Percentiles rank a stretch among this genome's conserved stretches.
These are phyloP conservation scores for Rutilus rutilus DNA, from an alignment of 2,113 vertebrate species.

Conservation along the genomic window DNA sequence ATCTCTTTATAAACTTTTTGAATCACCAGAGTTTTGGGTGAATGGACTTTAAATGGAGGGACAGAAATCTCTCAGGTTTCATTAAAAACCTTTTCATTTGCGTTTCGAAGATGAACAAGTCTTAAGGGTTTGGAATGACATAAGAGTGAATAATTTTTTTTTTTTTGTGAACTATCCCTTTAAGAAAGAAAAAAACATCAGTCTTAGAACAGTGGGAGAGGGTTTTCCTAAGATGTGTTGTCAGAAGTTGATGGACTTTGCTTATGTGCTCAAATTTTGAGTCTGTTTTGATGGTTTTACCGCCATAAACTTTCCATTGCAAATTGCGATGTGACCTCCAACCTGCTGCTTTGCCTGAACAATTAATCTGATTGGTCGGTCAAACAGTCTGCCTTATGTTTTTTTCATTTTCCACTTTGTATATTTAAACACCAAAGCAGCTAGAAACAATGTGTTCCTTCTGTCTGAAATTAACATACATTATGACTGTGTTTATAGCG, in stretches of 20 bases:
- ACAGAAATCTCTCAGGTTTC: neutral
- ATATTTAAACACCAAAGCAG: neutral
- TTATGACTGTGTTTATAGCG: conserved; percentile 21
- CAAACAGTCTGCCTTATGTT: neutral
- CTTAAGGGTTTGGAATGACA: neutral
- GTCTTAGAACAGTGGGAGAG: neutral
- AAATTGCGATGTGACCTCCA: neutral
- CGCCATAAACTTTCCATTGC: neutral
- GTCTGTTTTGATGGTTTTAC: neutral
- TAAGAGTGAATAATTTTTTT: too few species aligned
- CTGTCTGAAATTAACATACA: conserved; percentile 14
- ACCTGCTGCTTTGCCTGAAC: neutral
- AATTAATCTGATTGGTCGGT: conserved; percentile 15
- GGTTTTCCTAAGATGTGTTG: neutral
- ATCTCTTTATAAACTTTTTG: neutral
- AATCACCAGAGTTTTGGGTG: neutral
- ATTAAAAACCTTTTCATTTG: neutral
- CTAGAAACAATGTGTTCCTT: conserved; percentile 10
- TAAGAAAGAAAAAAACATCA: neutral
- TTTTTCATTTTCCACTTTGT: neutral
- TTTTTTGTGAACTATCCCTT: neutral
- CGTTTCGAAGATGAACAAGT: neutral
- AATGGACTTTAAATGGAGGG: neutral
- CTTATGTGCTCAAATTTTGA: neutral
- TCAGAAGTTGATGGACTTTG: conserved; percentile 21